These are phyloP conservation scores for Nicator chloris DNA, from an alignment of 2,113 vertebrate genomes.

Conservation along the genomic window DNA sequence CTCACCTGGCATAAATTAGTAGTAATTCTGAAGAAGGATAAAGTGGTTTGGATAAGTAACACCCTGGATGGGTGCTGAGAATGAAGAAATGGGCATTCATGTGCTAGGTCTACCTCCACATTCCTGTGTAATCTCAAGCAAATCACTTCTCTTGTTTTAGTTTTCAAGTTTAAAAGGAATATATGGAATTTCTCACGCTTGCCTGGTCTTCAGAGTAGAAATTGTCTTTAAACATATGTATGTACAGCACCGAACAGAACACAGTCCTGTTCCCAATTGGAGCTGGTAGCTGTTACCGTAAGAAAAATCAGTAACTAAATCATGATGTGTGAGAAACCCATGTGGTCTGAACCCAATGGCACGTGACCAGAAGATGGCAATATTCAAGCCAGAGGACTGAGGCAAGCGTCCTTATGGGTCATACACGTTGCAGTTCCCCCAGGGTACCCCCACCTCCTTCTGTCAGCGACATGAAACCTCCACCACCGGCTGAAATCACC, in stretches of 20 bases:
- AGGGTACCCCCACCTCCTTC: slow-evolving; percentile 5
- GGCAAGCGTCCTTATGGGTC: not conserved
- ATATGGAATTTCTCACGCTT: not conserved
- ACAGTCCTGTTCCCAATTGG: not conserved
- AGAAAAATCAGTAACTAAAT: slow-evolving; percentile 18
- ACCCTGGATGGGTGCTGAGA: not conserved
- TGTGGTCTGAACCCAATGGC: not conserved
- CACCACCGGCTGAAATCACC: slow-evolving; percentile 16
- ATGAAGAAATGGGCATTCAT: not conserved
- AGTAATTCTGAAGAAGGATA: not conserved
- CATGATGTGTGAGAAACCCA: not conserved
- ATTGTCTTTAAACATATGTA: not conserved
- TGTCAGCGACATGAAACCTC: slow-evolving; percentile 18
- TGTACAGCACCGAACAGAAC: not conserved
- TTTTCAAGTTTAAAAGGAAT: not conserved
- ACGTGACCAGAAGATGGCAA: not conserved
- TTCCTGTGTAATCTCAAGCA: not conserved
- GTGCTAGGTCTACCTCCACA: not conserved
- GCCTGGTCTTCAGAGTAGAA: not conserved
- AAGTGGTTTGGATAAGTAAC: not conserved
- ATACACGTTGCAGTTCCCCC: not conserved
- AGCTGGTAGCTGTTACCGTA: not conserved
- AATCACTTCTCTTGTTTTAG: not conserved
- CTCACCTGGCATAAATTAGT: not conserved
- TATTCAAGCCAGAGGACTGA: not conserved